Conservation (phyloP, 92 coral and sea anemone species). For the Zoanthus sansibaricus region DNA sequence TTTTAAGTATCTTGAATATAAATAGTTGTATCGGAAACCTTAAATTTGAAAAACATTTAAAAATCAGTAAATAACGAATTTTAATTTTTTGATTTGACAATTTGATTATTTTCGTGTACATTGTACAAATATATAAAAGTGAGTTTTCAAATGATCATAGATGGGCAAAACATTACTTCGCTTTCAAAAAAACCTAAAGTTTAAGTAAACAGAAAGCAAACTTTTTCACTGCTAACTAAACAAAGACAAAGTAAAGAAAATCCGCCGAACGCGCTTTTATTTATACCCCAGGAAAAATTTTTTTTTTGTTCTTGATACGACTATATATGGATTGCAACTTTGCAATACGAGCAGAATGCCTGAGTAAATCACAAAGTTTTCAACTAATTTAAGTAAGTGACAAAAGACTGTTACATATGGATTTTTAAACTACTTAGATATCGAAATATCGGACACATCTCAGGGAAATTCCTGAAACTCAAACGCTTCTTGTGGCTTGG, state of each 20-base stretch:
- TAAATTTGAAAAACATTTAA: no score
- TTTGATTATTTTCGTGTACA: not conserved
- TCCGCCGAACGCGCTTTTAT: not conserved
- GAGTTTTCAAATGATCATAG: no score
- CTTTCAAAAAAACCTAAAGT: no score
- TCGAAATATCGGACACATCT: not conserved
- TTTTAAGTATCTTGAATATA: no score
- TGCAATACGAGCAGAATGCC: not conserved
- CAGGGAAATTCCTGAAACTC: not conserved
- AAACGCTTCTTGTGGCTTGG: not conserved
- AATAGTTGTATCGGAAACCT: no score
- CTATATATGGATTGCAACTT: not conserved
- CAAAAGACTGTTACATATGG: not conserved
- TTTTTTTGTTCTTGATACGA: not conserved
- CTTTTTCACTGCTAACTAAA: no score
- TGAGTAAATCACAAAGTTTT: not conserved
- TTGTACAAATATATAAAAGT: not conserved
- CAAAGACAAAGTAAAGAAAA: no score
- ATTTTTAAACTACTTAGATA: not conserved
- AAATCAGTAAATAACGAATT: no score
- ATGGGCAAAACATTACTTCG: no score
- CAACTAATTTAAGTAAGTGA: not conserved
- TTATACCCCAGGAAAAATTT: not conserved
- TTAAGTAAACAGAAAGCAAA: no score
- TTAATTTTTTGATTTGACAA: not conserved